Conservation (phyloP, 2,797 vertebrate genomes). For the Falco peregrinus region DNA sequence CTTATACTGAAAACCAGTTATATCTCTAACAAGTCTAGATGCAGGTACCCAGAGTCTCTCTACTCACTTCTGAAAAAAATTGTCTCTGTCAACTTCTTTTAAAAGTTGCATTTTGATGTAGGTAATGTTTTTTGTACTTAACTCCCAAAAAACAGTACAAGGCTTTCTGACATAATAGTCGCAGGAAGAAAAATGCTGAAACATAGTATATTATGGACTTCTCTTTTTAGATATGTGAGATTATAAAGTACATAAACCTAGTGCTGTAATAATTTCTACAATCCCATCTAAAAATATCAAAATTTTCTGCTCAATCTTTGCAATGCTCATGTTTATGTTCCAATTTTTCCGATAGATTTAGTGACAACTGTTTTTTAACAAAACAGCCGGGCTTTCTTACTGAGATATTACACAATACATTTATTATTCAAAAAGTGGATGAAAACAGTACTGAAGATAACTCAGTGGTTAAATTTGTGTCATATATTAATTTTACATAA, state of each 20-base stretch:
- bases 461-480: background rate
- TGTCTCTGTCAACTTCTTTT: rapidly evolving
- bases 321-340: background rate
- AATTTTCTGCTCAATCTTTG: background rate
- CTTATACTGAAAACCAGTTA: background rate
- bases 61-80: rapidly evolving
- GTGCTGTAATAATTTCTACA: background rate
- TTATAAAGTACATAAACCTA: background rate
- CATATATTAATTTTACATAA: rapidly evolving
- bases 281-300: background rate
- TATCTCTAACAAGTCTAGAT: rapidly evolving
- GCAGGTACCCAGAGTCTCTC: background rate
- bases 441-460: background rate
- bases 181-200: background rate
- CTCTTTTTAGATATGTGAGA: background rate
- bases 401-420: background rate
- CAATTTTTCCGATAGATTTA: background rate
- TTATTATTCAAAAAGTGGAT: background rate
- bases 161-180: background rate
- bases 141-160: background rate
- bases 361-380: background rate
- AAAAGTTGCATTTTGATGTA: background rate
- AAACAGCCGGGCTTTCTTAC: background rate
- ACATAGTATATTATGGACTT: rapidly evolving
- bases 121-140: rapidly evolving